Base-by-base conservation (phyloP, 1,140 invertebrate genomes). In the Heliconius himera region DNA sequence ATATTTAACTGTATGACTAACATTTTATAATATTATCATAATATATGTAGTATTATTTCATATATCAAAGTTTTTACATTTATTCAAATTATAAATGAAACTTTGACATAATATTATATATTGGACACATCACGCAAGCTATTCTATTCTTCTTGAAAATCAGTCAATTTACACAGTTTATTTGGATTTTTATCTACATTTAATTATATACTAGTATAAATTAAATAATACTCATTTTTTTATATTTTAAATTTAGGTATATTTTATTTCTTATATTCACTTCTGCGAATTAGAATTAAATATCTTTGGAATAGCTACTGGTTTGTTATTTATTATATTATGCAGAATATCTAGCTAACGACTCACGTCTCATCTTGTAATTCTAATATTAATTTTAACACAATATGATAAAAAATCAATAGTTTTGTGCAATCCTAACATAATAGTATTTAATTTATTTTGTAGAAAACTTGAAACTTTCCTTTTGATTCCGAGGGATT, bases 71-170 rank as follows among this genome's bases (percentile, higher is more conserved):
- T 29, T 26, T 29, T 66, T 66, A 66, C 60, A n/a, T 22, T 66
- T 66, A 66, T 66, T 29, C 11, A 13, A 29, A 22, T 22, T 29
- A 9, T 6, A 66, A 66, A 66, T 29, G 60, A 16, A 29, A 1
- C 9, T 66, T 26, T 26, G 26, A 66, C 13, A 29, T 66, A 29
- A 4, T 13, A n/a, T 22, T 29, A 29, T 66, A 66, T 66, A 66
- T 66, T 66, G 60, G 60, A 66, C 60, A 66, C 60, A 66, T 66
- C 22, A 26, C 60, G 22, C 60, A 66, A 66, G 60, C 26, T 66
- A 66, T 66, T 66, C 60, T 66, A 66, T 66, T 66, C 60, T 66
- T 66, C 26, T 66, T 66, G 60, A 66, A 66, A 66, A 66, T 66
- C 60, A 66, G 60, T 66, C 60, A 66, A 66, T 29, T 66, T 66